Evolutionary conservation across 2,113 vertebrate genomes (phyloP), one percentile per base, ranked within the genome.

Genomic region (Amphiprion ocellaris): DNA sequence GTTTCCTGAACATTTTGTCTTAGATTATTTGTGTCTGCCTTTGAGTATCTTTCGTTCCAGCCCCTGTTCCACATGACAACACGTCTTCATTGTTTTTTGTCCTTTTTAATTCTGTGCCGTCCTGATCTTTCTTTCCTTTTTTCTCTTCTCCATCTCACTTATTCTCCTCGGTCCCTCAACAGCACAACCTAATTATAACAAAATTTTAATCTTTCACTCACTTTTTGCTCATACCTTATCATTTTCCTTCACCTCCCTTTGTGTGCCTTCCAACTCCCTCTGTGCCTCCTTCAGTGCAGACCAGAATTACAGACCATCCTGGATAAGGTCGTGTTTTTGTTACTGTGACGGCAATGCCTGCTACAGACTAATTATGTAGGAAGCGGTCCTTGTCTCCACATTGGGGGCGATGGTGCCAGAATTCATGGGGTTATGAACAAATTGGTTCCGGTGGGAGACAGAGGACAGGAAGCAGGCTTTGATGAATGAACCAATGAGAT

Each of bases 401-500:
- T 75, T 83, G 58, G 77, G 81, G 77, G 73, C 46, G 58, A 76
- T 74, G 87, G 82, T 81, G 81, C 82, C 81, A 88, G 79, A 84
- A 92, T 87, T 86, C 85, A 90, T 85, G 87, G 84, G 88, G 87
- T 93, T 90, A 87, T 84, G 89, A 89, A 89, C 87, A 93, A 92
- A 94, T 93, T 92, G 90, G 90, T 92, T 93, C 90, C 85, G 82
- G 75, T 89, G 90, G 93, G 90, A 93, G 79, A 88, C 41, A 6
- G 52, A 87, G 85, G 84, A 91, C 92, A 92, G 90, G 90, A 93
- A 88, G 86, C 73, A 1, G 72, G 56, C 84, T 90, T 92, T 92
- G 91, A 92, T 88, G 88, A 92, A 91, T 91, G 89, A 86, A 89
- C 90, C 92, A 91, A 85, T 92, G 89, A 90, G 84, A 86, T 74